Base-by-base conservation (phyloP, 2,888 invertebrate species). In the Thera britannica region DNA sequence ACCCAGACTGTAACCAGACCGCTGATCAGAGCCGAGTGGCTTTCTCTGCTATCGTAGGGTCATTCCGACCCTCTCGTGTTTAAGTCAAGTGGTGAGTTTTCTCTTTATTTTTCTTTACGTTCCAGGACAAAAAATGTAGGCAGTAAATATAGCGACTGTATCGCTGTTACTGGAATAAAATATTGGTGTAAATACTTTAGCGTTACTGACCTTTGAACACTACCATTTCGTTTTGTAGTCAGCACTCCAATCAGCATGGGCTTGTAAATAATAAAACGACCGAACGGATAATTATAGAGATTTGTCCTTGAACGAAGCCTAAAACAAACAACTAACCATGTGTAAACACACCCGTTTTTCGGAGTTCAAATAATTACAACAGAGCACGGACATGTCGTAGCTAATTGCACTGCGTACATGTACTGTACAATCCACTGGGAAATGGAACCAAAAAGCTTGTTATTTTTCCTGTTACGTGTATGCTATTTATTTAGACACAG, bases 401-500 rank as follows among this genome's bases (percentile, higher is more conserved):
- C 48, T 71, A 75, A 75, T 72, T 74, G 74, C 71, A 61, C 66
- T 65, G 67, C 23, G 23, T 23, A 23, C 23, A 23, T 23, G 23
- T 23, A 23, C 23, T 64, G 61, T 72, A 64, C 67, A 58, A 58
- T 66, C 73, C 72, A 67, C 56, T 34, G 72, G 71, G 70, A 65
- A 71, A 67, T 64, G 65, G 58, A 63, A 67, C 67, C 66, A 68
- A 70, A 72, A 71, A 70, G 60, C 68, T 67, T 72, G 73, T 70
- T 75, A 70, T 74, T 75, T 76, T 73, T 72, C 72, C 69, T 68
- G 70, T 63, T 71, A 71, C 71, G 69, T 59, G 70, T 59, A 62
- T 54, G 63, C 71, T 75, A 71, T 77, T 75, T 77, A 73, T 71
- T 74, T 71, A 70, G 74, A 59, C 67, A 46, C 72, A 77, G 73